phyloP scores from a whole-genome alignment of 2,797 vertebrate species.

The Chloroceryle inda region DNA sequence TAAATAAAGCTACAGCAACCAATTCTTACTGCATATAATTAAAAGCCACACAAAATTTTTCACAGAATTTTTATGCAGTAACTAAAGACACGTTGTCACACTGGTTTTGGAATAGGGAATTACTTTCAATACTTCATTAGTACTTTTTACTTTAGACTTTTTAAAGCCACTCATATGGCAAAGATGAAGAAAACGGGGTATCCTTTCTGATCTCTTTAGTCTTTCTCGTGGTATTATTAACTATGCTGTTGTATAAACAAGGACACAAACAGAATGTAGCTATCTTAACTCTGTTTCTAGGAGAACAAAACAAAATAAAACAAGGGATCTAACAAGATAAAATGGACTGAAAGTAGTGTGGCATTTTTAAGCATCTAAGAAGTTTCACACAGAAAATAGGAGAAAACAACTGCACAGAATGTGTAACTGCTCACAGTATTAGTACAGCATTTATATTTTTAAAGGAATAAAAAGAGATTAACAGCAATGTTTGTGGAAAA shows the following conservation, averaged over 20 bases:
- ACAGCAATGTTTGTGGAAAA: not conserved
- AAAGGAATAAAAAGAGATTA: not conserved
- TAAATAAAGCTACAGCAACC: not conserved
- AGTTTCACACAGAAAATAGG: not conserved
- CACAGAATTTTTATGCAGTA: not conserved
- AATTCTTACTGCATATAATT: not conserved
- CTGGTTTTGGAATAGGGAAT: not conserved
- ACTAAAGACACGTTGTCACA: not conserved
- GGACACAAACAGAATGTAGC: not conserved
- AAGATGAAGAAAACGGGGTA: not conserved
- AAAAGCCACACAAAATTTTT: not conserved
- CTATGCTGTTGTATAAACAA: not conserved
- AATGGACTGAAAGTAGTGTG: not conserved
- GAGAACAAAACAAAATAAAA: slow-evolving; percentile 14
- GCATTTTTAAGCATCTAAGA: not conserved
- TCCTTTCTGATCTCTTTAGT: not conserved
- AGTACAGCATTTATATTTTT: not conserved
- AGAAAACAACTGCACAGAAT: not conserved
- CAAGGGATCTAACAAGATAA: not conserved
- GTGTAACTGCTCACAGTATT: not conserved
- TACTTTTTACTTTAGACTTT: not conserved
- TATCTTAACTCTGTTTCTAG: not conserved
- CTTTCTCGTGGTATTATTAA: not conserved
- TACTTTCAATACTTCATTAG: not conserved
- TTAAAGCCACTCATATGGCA: not conserved